Conservation (phyloP, 2,888 invertebrate species). For the Sclerodermus sp. region DNA sequence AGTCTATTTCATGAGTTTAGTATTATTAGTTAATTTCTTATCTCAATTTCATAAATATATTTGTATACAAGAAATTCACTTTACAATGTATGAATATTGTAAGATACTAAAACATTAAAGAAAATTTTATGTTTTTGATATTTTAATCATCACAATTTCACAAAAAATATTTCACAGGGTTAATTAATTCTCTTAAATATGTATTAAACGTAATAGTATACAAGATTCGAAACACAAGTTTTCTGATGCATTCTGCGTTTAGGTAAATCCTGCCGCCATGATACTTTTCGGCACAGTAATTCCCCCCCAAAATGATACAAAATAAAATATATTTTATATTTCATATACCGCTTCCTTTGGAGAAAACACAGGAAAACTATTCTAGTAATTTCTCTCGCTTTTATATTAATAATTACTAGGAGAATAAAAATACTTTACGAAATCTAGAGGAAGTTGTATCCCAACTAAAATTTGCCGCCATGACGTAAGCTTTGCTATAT, state of each 20-base stretch:
- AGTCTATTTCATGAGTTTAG: neutral
- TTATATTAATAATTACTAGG: too few relatives aligned
- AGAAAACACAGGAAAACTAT: neutral
- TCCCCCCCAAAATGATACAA: constrained; percentile 22
- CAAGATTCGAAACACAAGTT: constrained; percentile 17
- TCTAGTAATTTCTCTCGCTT: neutral
- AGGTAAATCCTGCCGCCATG: constrained; percentile 43
- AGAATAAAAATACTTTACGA: neutral
- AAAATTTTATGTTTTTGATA: constrained; percentile 4
- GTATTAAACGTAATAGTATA: constrained; percentile 21
- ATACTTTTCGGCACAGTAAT: constrained; percentile 37
- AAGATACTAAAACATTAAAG: neutral
- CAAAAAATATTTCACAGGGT: constrained; percentile 14
- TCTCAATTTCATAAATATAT: constrained; percentile 1
- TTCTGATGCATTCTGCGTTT: constrained; percentile 16
- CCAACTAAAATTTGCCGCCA: constrained; percentile 41
- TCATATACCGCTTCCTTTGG: neutral
- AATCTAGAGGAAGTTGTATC: constrained; percentile 14
- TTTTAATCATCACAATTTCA: constrained; percentile 10
- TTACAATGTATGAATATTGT: neutral
- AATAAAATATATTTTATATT: constrained; percentile 3
- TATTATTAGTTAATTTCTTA: neutral
- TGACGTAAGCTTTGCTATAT: constrained; percentile 28
- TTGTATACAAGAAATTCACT: neutral
- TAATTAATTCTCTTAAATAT: constrained; percentile 20